Base-by-base conservation (phyloP, 2,797 vertebrate species). In the Phrynocephalus guinanensis region DNA sequence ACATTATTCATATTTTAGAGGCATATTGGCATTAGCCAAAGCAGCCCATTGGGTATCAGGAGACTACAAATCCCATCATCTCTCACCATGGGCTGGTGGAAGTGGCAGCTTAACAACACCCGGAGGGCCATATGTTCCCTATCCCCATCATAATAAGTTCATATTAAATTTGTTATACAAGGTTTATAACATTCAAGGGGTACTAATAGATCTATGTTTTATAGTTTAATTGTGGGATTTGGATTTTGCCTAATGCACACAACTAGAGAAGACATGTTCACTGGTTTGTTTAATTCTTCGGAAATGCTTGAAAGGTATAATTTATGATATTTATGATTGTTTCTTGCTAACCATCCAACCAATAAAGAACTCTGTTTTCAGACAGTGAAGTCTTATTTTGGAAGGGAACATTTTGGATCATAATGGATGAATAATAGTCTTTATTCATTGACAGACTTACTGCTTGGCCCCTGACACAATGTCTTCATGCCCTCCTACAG, bases 301-400 rank as follows among this genome's bases (percentile, higher is more conserved):
- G 85, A 89, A 89, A 82, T 73, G 50, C 92, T 90, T 83, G 88
- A 76, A 89, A 90, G 33, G 52, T 79, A 90, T 89, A 44, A 38
- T 86, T 90, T 93, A 86, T 89, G 82, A 92, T 95, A 88, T 82
- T 93, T 91, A 90, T 92, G 75, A 90, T 56, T 79, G 56, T 88
- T 93, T 94, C 79, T 73, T 92, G 83, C 91, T 80, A 85, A 86
- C 88, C 87, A 87, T 75, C 87, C 91, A 87, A 93, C 82, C 88
- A 95, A 95, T 95, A 95, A 95, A 95, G 84, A 93, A 90, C 20
- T 22, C 81, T 38, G 81, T 94, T 95, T 95, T 91, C 91, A 92
- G 87, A 95, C 93, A 92, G 30, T 0, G 76, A 88, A 89, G 82
- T 33, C 82, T 26, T 87, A 87, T 85, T 90, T 91, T 82, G 48